Percentiles rank a stretch among this genome's conserved stretches.
Evolutionary conservation across 1,140 invertebrate genomes (phyloP).

Genomic region (Limonius californicus): DNA sequence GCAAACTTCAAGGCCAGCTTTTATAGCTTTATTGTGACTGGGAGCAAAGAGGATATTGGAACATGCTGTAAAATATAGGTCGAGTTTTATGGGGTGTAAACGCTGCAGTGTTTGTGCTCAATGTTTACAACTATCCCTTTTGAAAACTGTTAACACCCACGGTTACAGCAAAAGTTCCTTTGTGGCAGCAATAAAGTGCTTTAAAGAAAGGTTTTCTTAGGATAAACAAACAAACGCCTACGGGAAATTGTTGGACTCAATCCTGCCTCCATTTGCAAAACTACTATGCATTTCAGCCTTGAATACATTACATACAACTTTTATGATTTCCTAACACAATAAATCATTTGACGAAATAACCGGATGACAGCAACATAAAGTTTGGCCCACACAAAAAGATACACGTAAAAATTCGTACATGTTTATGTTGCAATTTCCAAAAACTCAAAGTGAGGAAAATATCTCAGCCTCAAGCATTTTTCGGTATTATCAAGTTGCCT

Average conservation of each 20-base stretch:
- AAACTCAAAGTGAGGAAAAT: too few relatives aligned
- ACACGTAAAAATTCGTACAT: too few relatives aligned
- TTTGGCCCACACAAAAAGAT: too few relatives aligned
- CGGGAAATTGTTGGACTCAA: too few relatives aligned
- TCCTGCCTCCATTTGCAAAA: too few relatives aligned
- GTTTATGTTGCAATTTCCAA: too few relatives aligned
- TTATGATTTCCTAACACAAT: too few relatives aligned
- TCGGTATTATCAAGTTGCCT: too few relatives aligned
- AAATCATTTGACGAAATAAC: too few relatives aligned
- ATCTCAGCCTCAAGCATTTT: too few relatives aligned
- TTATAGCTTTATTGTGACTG: background rate
- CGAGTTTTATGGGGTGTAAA: slow-evolving; percentile 9
- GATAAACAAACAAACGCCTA: slow-evolving; percentile 1
- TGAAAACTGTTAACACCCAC: background rate
- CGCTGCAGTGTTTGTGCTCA: background rate
- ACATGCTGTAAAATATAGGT: slow-evolving; percentile 7
- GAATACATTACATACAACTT: too few relatives aligned
- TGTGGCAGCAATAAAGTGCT: background rate
- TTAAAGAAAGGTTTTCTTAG: background rate
- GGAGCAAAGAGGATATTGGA: background rate
- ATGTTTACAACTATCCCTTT: slow-evolving; percentile 10
- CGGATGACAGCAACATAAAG: too few relatives aligned
- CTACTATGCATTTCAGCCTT: background rate
- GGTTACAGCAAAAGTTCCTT: background rate
- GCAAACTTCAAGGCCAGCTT: background rate